A percentile compares a stretch with the other conserved stretches of the same genome.
Conservation (phyloP, 1,140 invertebrate species). For the Papilio glaucus region DNA sequence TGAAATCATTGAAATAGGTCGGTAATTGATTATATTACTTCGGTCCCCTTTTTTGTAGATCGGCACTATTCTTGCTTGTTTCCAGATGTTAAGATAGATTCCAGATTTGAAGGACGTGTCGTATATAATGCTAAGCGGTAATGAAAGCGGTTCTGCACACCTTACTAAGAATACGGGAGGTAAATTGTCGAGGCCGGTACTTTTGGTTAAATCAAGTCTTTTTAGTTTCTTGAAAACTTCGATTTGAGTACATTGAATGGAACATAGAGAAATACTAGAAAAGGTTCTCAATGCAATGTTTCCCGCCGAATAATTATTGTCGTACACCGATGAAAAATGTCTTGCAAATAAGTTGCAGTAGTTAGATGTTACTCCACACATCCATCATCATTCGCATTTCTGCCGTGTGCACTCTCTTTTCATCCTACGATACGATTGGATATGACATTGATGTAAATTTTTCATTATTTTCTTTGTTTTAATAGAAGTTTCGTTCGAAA, state of each 20-base stretch:
- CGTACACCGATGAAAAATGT: too few relatives aligned
- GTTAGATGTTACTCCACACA: too few relatives aligned
- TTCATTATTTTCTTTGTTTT: slow-evolving; percentile 46
- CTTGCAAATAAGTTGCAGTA: too few relatives aligned
- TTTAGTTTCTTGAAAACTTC: too few relatives aligned
- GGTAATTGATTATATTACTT: slow-evolving; percentile 39
- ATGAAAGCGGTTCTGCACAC: slow-evolving; percentile 30
- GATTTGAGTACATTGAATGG: too few relatives aligned
- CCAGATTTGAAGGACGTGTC: slow-evolving; percentile 38
- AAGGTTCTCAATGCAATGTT: too few relatives aligned
- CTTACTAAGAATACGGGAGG: slow-evolving; percentile 39
- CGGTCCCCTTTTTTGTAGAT: slow-evolving; percentile 37
- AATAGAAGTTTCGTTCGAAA: slow-evolving; percentile 89
- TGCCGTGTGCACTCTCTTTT: too few relatives aligned
- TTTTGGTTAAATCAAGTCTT: background rate
- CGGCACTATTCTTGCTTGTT: slow-evolving; percentile 42
- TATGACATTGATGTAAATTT: too few relatives aligned
- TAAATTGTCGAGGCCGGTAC: slow-evolving; percentile 39
- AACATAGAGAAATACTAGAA: too few relatives aligned
- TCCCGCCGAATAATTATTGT: too few relatives aligned
- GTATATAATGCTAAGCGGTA: slow-evolving; percentile 36
- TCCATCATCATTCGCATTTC: too few relatives aligned
- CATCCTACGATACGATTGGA: too few relatives aligned
- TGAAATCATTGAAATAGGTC: slow-evolving; percentile 41
- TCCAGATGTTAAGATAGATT: slow-evolving; percentile 39